These are phyloP conservation scores for Agelas oroides DNA, from an alignment of 37 sponge, comb jelly and placozoan species.

Conservation along the genomic window DNA sequence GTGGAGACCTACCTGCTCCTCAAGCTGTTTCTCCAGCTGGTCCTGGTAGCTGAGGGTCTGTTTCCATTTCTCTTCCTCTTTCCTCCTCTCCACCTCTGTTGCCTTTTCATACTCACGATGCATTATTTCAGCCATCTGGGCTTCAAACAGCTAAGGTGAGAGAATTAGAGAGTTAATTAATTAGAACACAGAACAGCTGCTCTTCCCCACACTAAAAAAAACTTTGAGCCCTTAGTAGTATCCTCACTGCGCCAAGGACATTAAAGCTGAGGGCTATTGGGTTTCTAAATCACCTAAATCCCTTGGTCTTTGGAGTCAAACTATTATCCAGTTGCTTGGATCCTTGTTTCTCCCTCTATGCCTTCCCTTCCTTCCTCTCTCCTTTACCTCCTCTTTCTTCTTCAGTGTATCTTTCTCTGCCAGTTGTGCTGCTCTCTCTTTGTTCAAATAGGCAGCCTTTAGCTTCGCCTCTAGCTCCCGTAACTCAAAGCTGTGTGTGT, in stretches of 20 bases:
- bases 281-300: no score
- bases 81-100: slow-evolving; percentile 44
- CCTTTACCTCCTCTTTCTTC: slow-evolving; percentile 68
- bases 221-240: no score
- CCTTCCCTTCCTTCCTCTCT: no score
- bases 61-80: slow-evolving; percentile 69
- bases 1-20: slow-evolving; percentile 74
- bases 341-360: no score
- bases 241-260: no score
- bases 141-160: slow-evolving; percentile 55
- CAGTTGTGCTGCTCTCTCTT: slow-evolving; percentile 96
- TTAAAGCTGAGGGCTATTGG: no score
- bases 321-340: no score
- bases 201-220: no score
- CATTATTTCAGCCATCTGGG: slow-evolving; percentile 71
- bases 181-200: no score
- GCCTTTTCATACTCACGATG: slow-evolving; percentile 74
- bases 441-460: slow-evolving; percentile 95
- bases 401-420: slow-evolving; percentile 85
- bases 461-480: slow-evolving; percentile 95
- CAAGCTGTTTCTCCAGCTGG: slow-evolving; percentile 90
- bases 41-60: slow-evolving; percentile 84
- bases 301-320: no score
- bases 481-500: slow-evolving; percentile 74
- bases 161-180: not conserved